Base-by-base conservation (phyloP, 35 echinoderm and acorn worm species). In the Acanthaster planci region DNA sequence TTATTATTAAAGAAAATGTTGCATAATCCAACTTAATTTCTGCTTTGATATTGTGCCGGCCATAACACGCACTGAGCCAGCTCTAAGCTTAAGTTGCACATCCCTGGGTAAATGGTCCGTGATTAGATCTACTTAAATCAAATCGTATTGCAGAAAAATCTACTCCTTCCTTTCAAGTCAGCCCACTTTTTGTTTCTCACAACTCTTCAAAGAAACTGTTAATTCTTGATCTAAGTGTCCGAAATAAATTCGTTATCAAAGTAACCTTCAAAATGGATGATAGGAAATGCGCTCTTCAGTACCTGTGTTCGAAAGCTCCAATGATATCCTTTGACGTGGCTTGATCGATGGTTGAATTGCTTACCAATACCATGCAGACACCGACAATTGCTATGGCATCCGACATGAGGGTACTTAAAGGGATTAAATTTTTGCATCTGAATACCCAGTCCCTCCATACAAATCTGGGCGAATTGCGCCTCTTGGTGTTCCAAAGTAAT, bases 401-500 rank as follows among this genome's bases (percentile, higher is more conserved):
- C n/a, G n/a, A n/a, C n/a, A n/a, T n/a, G n/a, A n/a, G n/a, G n/a
- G n/a, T n/a, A n/a, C n/a, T n/a, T n/a, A n/a, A n/a, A n/a, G n/a
- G n/a, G n/a, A n/a, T n/a, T n/a, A n/a, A n/a, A n/a, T n/a, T n/a
- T n/a, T n/a, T n/a, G n/a, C n/a, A 54, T 9, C 21, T 55, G 21
- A 78, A 38, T 38, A 38, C 76, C 16, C 76, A 78, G 21, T 78
- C 76, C 21, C 7, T 7, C 40, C 18, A 37, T 19, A 78, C 8
- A 10, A 32, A 32, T 29, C 30, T 78, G 36, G 38, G 40, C 12
- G 30, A 16, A 38, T 12, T 55, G 21, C 52, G 52, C 10, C 52
- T 55, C 34, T 38, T 78, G 8, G 34, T 78, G 30, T 37, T 78
- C 29, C 39, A 80, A 8, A 80, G 78, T 80, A 47, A 80, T 47